A percentile compares a stretch with the other conserved stretches of the same genome.
Evolutionary conservation across 2,113 vertebrate genomes (phyloP).

Genomic region (Festucalex cinctus): DNA sequence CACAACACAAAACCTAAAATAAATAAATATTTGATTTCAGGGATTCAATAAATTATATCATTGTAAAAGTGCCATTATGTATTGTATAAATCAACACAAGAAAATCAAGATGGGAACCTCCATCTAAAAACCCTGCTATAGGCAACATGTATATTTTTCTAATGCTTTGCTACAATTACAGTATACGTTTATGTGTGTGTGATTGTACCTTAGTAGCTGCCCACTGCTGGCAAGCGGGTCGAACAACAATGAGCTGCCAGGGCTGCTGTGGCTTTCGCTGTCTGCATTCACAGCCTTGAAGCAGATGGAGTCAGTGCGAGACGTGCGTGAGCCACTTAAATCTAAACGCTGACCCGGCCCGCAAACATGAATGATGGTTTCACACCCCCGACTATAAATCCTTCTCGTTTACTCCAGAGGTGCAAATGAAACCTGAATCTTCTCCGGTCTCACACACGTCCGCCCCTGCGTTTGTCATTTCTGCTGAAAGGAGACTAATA

Average conservation of each 20-base stretch:
- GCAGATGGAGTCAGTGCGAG: slow-evolving; percentile 35
- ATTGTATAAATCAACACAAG: no score
- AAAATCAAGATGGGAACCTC: no score
- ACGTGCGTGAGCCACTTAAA: slow-evolving; percentile 44
- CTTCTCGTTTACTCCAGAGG: slow-evolving; percentile 36
- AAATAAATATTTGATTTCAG: no score
- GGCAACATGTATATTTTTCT: no score
- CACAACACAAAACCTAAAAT: no score
- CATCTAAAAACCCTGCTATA: no score
- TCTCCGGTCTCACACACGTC: slow-evolving; percentile 17
- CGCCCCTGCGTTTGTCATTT: slow-evolving; percentile 9
- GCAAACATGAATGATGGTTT: slow-evolving; percentile 58
- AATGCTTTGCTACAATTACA: no score
- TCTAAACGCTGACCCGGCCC: slow-evolving; percentile 45
- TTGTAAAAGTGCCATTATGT: no score
- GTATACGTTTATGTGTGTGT: background rate
- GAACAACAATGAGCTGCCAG: slow-evolving; percentile 30
- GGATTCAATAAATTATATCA: no score
- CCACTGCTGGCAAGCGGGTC: slow-evolving; percentile 28
- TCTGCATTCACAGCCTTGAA: slow-evolving; percentile 25
- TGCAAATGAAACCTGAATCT: slow-evolving; percentile 43
- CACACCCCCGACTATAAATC: slow-evolving; percentile 58
- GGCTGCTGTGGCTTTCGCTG: slow-evolving; percentile 3
- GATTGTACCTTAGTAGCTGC: background rate
- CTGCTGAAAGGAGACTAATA: slow-evolving; percentile 6